Base-by-base conservation (phyloP, 2,797 vertebrate species). In the Spondyliosoma cantharus region DNA sequence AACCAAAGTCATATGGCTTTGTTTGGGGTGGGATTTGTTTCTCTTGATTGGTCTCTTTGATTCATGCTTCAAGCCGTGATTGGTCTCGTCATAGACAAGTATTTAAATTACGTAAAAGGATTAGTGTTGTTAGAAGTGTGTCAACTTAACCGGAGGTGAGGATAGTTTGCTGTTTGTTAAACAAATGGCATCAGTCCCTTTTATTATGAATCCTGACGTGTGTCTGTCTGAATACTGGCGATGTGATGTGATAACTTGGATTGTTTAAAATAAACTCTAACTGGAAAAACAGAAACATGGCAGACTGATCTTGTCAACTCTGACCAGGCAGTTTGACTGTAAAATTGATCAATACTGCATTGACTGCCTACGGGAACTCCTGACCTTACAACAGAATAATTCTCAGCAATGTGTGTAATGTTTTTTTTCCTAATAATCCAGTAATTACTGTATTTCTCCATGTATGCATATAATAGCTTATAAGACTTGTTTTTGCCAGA, bases 31-130 rank as follows among this genome's bases (percentile, higher is more conserved):
- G 71, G 73, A 59, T 19, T 58, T 49, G 15, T 32, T 17, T 76
- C 50, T 65, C 49, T 42, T 61, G 70, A 91, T 82, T 91, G 85
- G 89, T 76, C 37, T 29, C 12, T 74, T 82, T 82, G 45, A 74
- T 58, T 45, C 71, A 71, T 13, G 73, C 53, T 15, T n/a, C 37
- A 8, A 9, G 42, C 69, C 75, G 72, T 14, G 68, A 87, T 85
- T 85, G 84, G 81, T 66, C 69, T 19, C 53, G 16, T 24, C 6
- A 0, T 0, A 14, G 59, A 27, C 2, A 75, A 66, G 45, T 50
- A 56, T 84, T 85, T 86, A n/a, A 50, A 71, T 43, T 79, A 71
- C 29, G 68, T 82, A 27, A 78, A 84, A 60, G 49, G 85, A 79
- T 88, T 87, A 85, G 74, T 1, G 3, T 58, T 14, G 2, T 37